Percentiles rank a stretch among this genome's conserved stretches.
These are phyloP conservation scores for Acipenser ruthenus DNA, from an alignment of 2,797 vertebrate species.

Conservation along the genomic window DNA sequence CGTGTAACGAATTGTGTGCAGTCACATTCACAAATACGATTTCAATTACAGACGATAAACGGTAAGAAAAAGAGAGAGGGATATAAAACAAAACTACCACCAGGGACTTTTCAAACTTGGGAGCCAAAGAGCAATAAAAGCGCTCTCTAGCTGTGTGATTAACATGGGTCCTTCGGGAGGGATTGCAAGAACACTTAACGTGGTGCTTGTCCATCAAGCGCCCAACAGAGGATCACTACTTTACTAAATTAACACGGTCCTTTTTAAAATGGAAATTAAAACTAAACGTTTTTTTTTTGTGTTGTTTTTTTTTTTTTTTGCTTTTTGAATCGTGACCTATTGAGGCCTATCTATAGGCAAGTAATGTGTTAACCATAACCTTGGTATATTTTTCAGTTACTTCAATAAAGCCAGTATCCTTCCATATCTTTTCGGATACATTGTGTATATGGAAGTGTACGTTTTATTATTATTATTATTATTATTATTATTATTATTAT, in stretches of 20 bases:
- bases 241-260: constrained; percentile 3
- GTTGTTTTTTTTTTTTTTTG: no score
- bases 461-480: not conserved
- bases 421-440: no score
- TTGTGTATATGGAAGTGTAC: no score
- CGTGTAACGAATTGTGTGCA: not conserved
- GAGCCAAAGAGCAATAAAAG: not conserved
- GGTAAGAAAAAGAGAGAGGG: not conserved
- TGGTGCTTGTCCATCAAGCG: not conserved
- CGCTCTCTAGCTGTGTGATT: constrained; percentile 12
- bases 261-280: not conserved
- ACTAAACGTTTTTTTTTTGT: not conserved
- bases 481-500: not conserved
- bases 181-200: not conserved
- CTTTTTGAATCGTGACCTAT: no score
- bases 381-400: no score
- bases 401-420: no score
- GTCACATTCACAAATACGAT: constrained; percentile 7
- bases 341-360: no score
- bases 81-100: constrained; percentile 6
- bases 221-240: constrained; percentile 7
- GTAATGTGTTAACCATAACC: no score
- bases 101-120: constrained; percentile 19
- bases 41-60: constrained; percentile 18
- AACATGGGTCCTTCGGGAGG: constrained; percentile 14